Base-by-base conservation (phyloP, 2,888 invertebrate species). In the Teinopalpus imperialis region DNA sequence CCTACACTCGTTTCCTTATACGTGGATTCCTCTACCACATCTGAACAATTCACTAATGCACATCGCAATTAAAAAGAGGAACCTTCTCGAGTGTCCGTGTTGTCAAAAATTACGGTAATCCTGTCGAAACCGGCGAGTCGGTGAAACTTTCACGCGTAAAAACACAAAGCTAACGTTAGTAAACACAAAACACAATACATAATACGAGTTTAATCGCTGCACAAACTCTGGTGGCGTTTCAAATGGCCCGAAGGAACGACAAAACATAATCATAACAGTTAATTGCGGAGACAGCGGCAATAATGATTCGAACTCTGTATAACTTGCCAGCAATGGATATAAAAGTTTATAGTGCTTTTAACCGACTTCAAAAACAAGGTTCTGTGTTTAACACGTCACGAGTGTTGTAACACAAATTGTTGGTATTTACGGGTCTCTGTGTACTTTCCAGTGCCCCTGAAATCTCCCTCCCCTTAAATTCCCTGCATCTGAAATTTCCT, bases 171-270 rank as follows among this genome's bases (percentile, higher is more conserved):
- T 18, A 21, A 27, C 43, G 37, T 43, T 43, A 43, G 43, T 20
- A 18, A 36, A 30, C 23, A 18, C 30, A 43, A 23, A 36, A 43
- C 43, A 35, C 43, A 35, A 35, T 43, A 29, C 6, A 8, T 43
- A 43, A 43, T 37, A 43, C 43, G 24, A 43, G 36, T 43, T 43
- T 43, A 43, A 43, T 43, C 30, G 36, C 12, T 8, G 16, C 29
- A 35, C 35, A 30, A 43, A 30, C 16, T 30, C 23, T n/a, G 42
- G 4, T 13, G 7, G 13, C 42, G 30, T 24, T 31, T 8, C 18
- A 9, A 37, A 30, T 12, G 29, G 30, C 30, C 30, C 30, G 8
- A 24, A 30, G 24, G 29, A 18, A 16, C 34, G 10, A 26, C 30
- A 24, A 31, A 31, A 43, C 31, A 36, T 37, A 37, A 43, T 43